Conservation (phyloP, 2,888 invertebrate species). For the Sialis fuliginosa region DNA sequence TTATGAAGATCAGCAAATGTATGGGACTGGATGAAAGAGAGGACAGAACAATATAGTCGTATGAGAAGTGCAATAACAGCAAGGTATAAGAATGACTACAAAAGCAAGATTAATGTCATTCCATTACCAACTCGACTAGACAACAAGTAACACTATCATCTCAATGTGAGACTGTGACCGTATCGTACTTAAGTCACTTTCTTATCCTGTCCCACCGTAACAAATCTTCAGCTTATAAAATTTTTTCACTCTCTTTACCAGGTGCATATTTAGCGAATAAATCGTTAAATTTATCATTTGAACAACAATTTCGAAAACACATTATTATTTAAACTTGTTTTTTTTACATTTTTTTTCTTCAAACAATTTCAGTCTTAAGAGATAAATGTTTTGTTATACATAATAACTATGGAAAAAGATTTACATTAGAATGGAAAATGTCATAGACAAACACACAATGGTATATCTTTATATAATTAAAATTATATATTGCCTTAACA, state of each 20-base stretch:
- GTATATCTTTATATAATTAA: no score
- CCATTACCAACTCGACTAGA: no score
- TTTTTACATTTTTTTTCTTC: conserved; percentile 5
- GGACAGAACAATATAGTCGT: no score
- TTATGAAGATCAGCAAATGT: not conserved
- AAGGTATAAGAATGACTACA: no score
- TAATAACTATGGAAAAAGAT: no score
- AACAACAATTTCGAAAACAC: conserved; percentile 7
- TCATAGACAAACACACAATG: no score
- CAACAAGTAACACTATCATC: no score
- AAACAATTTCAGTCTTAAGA: conserved; percentile 7
- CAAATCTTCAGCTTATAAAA: not conserved
- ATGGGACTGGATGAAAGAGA: not conserved
- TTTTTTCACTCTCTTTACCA: not conserved
- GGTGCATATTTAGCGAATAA: not conserved
- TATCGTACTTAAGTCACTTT: not conserved
- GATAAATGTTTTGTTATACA: conserved; percentile 1
- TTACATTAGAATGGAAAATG: no score
- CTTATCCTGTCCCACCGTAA: conserved; percentile 1
- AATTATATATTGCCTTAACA: no score
- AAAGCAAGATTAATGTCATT: no score
- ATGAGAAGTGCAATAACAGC: no score
- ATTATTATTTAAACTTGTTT: conserved; percentile 4
- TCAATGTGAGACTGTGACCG: no score
- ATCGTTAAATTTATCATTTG: conserved; percentile 4